Conservation (phyloP, 2,888 invertebrate genomes). For the Cephus pulcher region DNA sequence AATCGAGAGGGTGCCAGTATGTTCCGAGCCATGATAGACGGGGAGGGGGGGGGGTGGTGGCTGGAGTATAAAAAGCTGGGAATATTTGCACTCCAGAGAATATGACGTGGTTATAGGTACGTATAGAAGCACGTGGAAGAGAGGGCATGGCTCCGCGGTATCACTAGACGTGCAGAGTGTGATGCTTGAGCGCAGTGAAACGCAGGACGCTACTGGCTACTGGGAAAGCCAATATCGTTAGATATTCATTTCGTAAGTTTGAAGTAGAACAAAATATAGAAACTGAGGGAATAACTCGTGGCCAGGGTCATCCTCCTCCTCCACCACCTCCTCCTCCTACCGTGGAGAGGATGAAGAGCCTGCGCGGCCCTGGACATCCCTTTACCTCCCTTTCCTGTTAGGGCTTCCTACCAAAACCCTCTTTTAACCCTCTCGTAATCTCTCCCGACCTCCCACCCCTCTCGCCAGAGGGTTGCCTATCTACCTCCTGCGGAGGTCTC, state of each 20-base stretch:
- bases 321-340: slow-evolving; percentile 23
- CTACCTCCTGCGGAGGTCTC: slow-evolving; percentile 24
- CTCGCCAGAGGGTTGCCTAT: slow-evolving; percentile 10
- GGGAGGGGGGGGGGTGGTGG: not conserved
- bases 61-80: slow-evolving; percentile 36
- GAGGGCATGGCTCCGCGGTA: slow-evolving; percentile 9
- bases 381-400: slow-evolving; percentile 18
- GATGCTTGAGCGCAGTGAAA: not conserved
- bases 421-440: slow-evolving; percentile 21
- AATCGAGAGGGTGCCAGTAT: slow-evolving; percentile 7
- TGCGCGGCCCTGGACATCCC: not conserved
- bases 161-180: slow-evolving; percentile 17
- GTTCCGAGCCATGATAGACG: not conserved
- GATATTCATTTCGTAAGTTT: slow-evolving; percentile 65
- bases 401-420: slow-evolving; percentile 3
- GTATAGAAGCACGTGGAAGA: not conserved
- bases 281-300: slow-evolving; percentile 48
- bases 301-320: slow-evolving; percentile 27
- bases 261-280: slow-evolving; percentile 63
- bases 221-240: slow-evolving; percentile 61
- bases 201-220: slow-evolving; percentile 34
- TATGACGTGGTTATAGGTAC: slow-evolving; percentile 41
- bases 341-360: not conserved
- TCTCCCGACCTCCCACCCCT: not conserved
- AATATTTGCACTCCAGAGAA: slow-evolving; percentile 55